These are phyloP conservation scores for Holotrichia oblita DNA, from an alignment of 1,140 invertebrate genomes.

Conservation along the genomic window DNA sequence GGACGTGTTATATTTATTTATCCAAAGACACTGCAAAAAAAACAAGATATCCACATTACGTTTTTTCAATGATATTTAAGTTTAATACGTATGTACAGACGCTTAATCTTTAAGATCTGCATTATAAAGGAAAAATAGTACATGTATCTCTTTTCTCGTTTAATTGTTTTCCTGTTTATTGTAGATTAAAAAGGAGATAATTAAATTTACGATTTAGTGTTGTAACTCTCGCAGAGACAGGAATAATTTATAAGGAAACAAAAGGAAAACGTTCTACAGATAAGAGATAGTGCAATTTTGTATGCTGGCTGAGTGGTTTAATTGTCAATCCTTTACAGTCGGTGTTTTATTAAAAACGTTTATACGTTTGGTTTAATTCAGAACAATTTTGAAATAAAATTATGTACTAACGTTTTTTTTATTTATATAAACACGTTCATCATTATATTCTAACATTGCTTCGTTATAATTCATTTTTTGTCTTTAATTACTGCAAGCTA, in stretches of 20 bases:
- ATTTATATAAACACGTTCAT: too few relatives aligned
- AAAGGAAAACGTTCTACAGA: too few relatives aligned
- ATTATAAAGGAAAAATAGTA: neutral
- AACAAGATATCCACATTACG: too few relatives aligned
- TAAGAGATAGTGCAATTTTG: neutral
- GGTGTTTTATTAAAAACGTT: neutral
- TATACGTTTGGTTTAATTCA: too few relatives aligned
- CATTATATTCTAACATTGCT: too few relatives aligned
- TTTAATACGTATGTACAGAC: too few relatives aligned
- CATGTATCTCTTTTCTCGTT: neutral
- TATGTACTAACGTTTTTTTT: too few relatives aligned
- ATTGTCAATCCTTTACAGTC: neutral
- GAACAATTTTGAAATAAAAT: too few relatives aligned
- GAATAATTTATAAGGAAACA: too few relatives aligned
- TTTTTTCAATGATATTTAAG: too few relatives aligned
- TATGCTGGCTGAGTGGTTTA: neutral
- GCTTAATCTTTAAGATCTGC: neutral
- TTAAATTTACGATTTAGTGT: neutral
- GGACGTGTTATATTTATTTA: neutral
- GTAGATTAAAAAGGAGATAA: slow-evolving; percentile 1
- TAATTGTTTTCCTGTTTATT: slow-evolving; percentile 9
- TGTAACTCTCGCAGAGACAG: neutral
- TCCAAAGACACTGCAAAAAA: neutral
- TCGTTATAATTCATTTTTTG: too few relatives aligned
- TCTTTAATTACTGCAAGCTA: too few relatives aligned